Percentiles rank a stretch among this genome's conserved stretches.
Evolutionary conservation across 2,797 vertebrate genomes (phyloP).

Genomic region (Xenentodon cancila): DNA sequence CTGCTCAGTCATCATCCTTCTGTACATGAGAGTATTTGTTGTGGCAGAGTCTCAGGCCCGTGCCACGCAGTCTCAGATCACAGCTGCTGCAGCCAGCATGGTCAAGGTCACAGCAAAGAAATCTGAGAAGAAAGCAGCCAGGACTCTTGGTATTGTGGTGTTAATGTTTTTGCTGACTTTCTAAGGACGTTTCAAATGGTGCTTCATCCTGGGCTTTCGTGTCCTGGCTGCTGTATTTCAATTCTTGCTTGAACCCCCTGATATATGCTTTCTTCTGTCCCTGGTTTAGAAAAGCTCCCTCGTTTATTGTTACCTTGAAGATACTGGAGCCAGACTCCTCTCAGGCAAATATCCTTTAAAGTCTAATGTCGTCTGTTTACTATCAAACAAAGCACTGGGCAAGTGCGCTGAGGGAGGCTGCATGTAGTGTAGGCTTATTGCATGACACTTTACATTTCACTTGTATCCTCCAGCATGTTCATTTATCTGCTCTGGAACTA

Average conservation of each 20-base stretch:
- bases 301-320: slow-evolving; percentile 58
- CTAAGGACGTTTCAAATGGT: slow-evolving; percentile 42
- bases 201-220: slow-evolving; percentile 37
- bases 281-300: slow-evolving; percentile 69
- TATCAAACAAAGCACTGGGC: background rate
- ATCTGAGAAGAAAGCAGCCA: slow-evolving; percentile 70
- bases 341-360: slow-evolving; percentile 33
- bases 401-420: background rate
- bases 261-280: slow-evolving; percentile 73
- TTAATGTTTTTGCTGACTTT: slow-evolving; percentile 64
- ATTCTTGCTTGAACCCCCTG: slow-evolving; percentile 72
- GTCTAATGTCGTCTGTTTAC: background rate
- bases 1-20: slow-evolving; percentile 55
- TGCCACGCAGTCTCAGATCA: slow-evolving; percentile 25
- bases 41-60: slow-evolving; percentile 62
- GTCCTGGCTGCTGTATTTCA: slow-evolving; percentile 62
- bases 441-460: no score
- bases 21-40: slow-evolving; percentile 65
- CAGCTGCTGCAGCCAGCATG: background rate
- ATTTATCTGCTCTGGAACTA: background rate
- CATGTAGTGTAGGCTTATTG: background rate
- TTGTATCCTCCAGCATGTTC: no score
- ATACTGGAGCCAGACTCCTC: slow-evolving; percentile 53
- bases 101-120: slow-evolving; percentile 30
- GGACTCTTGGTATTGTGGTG: slow-evolving; percentile 67